A percentile compares a stretch with the other conserved stretches of the same genome.
Conservation (phyloP, 2,797 vertebrate species). For the Scarus forsteni region DNA sequence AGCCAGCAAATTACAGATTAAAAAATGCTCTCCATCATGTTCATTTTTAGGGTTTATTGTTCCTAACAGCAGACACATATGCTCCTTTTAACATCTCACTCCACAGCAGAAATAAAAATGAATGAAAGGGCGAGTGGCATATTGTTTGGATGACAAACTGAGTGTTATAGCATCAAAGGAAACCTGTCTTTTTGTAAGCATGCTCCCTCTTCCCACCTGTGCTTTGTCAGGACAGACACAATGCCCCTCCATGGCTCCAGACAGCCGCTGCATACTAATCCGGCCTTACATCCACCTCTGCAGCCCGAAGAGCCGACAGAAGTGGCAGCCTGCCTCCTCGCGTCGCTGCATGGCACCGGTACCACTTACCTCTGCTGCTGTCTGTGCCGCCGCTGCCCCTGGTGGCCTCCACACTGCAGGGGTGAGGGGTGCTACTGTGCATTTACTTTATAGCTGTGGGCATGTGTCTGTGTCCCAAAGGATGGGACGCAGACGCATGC, state of each 20-base stretch:
- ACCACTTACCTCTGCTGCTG: constrained; percentile 54
- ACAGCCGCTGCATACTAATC: constrained; percentile 71
- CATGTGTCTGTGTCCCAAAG: constrained; percentile 61
- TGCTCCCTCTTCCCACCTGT: constrained; percentile 69
- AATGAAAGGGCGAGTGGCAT: constrained; percentile 48
- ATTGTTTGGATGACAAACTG: constrained; percentile 55
- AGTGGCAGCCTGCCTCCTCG: constrained; percentile 69
- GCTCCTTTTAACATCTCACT: constrained; percentile 48
- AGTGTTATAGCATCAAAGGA: constrained; percentile 61
- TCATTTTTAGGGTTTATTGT: constrained; percentile 54
- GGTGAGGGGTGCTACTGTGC: constrained; percentile 63
- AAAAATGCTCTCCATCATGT: constrained; percentile 54
- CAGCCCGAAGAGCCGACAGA: constrained; percentile 52
- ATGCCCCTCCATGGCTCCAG: constrained; percentile 57
- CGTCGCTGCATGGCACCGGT: constrained; percentile 50
- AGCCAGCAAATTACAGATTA: constrained; percentile 75
- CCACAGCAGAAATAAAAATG: neutral
- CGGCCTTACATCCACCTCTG: constrained; percentile 40
- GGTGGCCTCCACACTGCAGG: constrained; percentile 35
- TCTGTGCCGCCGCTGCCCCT: constrained; percentile 34
- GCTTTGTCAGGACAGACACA: constrained; percentile 68
- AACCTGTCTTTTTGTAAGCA: constrained; percentile 62
- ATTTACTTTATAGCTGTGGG: constrained; percentile 68
- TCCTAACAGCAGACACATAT: constrained; percentile 34
- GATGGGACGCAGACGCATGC: constrained; percentile 36